A percentile compares a stretch with the other conserved stretches of the same genome.
Conservation (phyloP, 2,797 vertebrate genomes). For the Fratercula arctica region DNA sequence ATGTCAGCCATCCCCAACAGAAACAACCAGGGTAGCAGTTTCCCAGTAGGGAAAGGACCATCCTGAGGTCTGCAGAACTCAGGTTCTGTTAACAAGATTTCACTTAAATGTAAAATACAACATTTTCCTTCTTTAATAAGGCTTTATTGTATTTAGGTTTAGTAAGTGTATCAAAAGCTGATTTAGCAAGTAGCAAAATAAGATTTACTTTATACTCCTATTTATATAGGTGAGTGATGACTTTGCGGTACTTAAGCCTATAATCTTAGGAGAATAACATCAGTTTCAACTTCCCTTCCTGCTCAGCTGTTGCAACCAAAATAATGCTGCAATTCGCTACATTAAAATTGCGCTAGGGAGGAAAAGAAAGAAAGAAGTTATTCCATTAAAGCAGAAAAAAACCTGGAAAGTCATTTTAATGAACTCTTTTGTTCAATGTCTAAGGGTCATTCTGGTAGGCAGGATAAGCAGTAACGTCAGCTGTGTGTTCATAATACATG, state of each 20-base stretch:
- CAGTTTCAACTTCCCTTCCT: slow-evolving; percentile 49
- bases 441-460: background rate
- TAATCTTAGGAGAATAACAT: slow-evolving; percentile 36
- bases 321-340: background rate
- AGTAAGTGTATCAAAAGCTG: background rate
- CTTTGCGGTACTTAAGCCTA: slow-evolving; percentile 36
- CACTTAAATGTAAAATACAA: background rate
- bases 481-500: background rate
- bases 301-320: slow-evolving; percentile 37
- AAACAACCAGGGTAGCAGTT: background rate
- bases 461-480: background rate
- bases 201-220: background rate
- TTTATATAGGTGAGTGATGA: slow-evolving; percentile 8
- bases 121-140: background rate
- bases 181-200: slow-evolving; percentile 8
- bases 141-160: background rate
- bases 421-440: background rate
- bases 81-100: background rate
- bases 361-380: background rate
- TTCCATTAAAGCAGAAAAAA: slow-evolving; percentile 22
- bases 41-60: background rate
- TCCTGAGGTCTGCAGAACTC: background rate
- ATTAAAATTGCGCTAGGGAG: background rate
- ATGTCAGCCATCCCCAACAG: background rate
- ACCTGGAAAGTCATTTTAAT: background rate